Conservation (phyloP, 2,797 vertebrate species). For the Salmo trutta region DNA sequence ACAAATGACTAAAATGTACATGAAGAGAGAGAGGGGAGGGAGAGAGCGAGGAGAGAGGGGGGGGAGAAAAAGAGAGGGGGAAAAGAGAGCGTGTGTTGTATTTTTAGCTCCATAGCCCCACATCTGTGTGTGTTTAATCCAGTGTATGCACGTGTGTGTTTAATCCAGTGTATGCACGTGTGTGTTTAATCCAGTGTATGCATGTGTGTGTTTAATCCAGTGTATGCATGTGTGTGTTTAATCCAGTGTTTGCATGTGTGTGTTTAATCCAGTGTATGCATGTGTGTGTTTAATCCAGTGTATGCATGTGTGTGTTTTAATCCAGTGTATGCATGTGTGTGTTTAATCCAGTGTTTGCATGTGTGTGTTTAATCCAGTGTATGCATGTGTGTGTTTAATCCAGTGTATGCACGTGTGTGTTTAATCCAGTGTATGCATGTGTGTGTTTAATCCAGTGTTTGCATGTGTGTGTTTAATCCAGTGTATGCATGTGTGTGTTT, state of each 20-base stretch:
- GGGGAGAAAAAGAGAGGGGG: constrained; percentile 1
- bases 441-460: no score
- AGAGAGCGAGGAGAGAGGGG: constrained; percentile 20
- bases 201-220: no score
- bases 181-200: constrained; percentile 17
- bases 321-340: no score
- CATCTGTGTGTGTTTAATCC: constrained; percentile 72
- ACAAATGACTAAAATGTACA: not conserved
- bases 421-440: constrained; percentile 60
- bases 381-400: not conserved
- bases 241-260: no score
- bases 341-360: not conserved
- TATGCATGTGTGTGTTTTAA: no score
- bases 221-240: no score
- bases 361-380: constrained; percentile 71
- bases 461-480: constrained; percentile 68
- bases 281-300: no score
- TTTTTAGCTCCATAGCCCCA: constrained; percentile 75
- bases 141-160: constrained; percentile 44
- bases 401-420: constrained; percentile 51
- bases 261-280: no score
- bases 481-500: constrained; percentile 26
- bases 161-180: constrained; percentile 8
- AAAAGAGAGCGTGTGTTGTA: constrained; percentile 49
- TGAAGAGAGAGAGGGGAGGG: not conserved